Conservation (phyloP, 92 coral and sea anemone species). For the Porites lobata region DNA sequence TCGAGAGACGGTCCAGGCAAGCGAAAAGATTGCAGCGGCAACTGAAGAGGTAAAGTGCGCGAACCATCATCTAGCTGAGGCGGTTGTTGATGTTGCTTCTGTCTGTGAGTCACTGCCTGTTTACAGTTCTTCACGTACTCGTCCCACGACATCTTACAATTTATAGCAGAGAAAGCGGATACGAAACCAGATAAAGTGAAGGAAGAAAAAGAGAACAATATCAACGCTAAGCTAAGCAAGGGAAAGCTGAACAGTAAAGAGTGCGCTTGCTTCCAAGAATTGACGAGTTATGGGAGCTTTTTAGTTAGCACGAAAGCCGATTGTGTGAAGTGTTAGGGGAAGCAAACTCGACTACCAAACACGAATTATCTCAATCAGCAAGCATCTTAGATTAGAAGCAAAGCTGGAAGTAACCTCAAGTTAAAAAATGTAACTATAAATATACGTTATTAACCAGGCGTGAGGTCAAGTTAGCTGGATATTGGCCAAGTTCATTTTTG, state of each 20-base stretch:
- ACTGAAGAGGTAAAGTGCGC: conserved; percentile 33
- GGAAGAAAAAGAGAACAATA: not conserved
- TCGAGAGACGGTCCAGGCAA: conserved; percentile 40
- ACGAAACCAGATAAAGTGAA: not conserved
- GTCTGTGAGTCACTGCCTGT: conserved; percentile 41
- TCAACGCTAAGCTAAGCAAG: not conserved
- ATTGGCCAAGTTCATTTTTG: too few species aligned
- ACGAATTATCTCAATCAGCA: too few species aligned
- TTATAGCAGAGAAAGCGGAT: not conserved
- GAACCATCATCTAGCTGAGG: not conserved
- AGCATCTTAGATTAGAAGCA: too few species aligned
- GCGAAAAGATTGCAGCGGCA: conserved; percentile 42
- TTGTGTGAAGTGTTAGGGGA: too few species aligned
- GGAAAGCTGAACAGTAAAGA: not conserved
- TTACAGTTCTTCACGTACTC: conserved; percentile 50
- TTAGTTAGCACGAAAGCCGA: too few species aligned
- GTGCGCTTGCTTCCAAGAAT: not conserved
- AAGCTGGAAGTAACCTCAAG: too few species aligned
- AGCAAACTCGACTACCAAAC: too few species aligned
- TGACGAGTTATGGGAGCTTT: too few species aligned
- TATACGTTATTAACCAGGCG: too few species aligned
- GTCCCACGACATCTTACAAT: conserved; percentile 47
- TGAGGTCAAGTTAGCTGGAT: too few species aligned
- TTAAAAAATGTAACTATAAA: too few species aligned
- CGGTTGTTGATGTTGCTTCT: not conserved